These are phyloP conservation scores for Pentamera pediparva DNA, from an alignment of 53 echinoderm and acorn worm genomes.

Conservation along the genomic window DNA sequence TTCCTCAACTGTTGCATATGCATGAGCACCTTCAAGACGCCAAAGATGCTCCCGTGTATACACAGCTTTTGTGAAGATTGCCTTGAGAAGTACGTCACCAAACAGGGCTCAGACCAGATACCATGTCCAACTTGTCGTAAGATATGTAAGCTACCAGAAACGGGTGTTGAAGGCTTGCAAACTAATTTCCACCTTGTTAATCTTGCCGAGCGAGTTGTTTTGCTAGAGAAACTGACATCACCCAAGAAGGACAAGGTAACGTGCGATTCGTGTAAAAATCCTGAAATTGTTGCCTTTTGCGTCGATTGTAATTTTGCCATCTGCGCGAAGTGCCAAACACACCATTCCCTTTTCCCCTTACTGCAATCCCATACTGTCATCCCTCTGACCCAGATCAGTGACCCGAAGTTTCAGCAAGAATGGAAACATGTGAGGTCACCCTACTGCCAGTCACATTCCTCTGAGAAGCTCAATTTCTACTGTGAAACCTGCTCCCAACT, in stretches of 20 bases:
- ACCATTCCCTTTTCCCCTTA: neutral
- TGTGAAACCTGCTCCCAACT: conserved; percentile 1
- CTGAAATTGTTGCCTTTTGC: conserved; percentile 10
- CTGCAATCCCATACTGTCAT: neutral
- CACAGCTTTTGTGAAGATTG: conserved; percentile 20
- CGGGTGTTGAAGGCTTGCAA: conserved; percentile 11
- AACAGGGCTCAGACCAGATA: neutral
- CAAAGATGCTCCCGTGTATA: conserved; percentile 16
- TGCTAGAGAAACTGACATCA: conserved; percentile 3
- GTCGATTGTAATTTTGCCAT: conserved; percentile 11
- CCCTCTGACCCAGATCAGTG: neutral
- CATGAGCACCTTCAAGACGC: neutral
- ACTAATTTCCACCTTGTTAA: conserved; percentile 15
- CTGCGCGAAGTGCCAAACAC: neutral
- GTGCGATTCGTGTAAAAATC: neutral
- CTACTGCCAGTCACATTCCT: neutral
- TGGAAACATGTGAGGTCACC: neutral
- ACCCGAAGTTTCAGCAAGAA: neutral
- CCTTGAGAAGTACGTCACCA: neutral
- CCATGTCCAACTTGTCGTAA: conserved; percentile 16
- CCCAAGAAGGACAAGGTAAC: neutral
- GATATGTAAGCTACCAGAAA: neutral
- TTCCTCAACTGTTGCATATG: conserved; percentile 13
- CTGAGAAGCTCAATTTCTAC: neutral
- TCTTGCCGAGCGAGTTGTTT: neutral